Percentiles rank a stretch among this genome's conserved stretches.
Evolutionary conservation across 2,797 vertebrate species (phyloP).

Genomic region (Gouania willdenowi): DNA sequence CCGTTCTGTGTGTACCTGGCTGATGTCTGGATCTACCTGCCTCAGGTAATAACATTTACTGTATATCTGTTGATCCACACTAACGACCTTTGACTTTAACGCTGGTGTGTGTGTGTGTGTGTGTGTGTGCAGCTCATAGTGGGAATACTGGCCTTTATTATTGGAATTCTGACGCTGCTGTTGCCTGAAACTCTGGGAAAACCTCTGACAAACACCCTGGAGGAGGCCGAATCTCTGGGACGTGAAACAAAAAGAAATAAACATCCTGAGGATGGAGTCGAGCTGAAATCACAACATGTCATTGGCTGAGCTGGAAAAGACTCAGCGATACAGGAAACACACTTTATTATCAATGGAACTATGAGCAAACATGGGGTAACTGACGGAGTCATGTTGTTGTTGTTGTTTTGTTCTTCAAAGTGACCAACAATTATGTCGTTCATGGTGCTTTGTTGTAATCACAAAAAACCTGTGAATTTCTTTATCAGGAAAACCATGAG

Average conservation of each 20-base stretch:
- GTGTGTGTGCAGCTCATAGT: constrained; percentile 69
- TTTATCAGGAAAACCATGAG: too few species aligned
- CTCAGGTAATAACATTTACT: constrained; percentile 71
- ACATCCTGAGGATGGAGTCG: constrained; percentile 33
- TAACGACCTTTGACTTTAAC: too few species aligned
- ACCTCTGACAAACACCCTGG: constrained; percentile 82
- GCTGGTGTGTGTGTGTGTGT: too few species aligned
- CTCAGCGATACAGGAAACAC: neutral
- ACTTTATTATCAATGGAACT: too few species aligned
- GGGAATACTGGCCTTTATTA: constrained; percentile 83
- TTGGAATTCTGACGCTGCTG: constrained; percentile 81
- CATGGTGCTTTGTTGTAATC: too few species aligned
- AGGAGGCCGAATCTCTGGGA: constrained; percentile 79
- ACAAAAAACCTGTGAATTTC: too few species aligned
- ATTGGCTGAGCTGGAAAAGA: constrained; percentile 33
- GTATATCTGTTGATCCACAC: too few species aligned
- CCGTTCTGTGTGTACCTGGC: constrained; percentile 85
- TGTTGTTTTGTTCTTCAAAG: constrained; percentile 22
- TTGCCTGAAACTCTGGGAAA: constrained; percentile 88
- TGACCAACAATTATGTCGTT: constrained; percentile 19
- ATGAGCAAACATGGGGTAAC: too few species aligned
- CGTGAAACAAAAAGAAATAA: constrained; percentile 20
- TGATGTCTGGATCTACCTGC: constrained; percentile 84
- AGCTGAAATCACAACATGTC: constrained; percentile 42
- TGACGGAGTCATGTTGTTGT: too few species aligned